Evolutionary conservation across 2,113 vertebrate species (phyloP).

Genomic region (Desmodus rotundus): DNA sequence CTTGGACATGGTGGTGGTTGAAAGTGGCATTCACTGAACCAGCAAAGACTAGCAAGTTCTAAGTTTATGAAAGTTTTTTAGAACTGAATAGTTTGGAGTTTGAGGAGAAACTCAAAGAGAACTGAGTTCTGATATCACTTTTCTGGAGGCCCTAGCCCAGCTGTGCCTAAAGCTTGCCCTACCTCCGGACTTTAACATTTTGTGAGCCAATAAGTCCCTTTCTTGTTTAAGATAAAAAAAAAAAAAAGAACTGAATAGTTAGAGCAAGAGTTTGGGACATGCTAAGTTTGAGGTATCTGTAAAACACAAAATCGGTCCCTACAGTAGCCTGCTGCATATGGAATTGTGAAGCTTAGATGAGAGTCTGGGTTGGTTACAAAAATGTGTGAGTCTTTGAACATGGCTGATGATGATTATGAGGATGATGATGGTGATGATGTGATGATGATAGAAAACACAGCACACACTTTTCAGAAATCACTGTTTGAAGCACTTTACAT

Average conservation of each 20-base stretch:
- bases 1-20: background rate
- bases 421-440: background rate
- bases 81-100: background rate
- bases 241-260: background rate
- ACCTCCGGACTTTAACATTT: slow-evolving; percentile 73
- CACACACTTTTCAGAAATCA: background rate
- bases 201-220: slow-evolving; percentile 76
- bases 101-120: slow-evolving; percentile 43
- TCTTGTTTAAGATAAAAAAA: slow-evolving; percentile 59
- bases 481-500: background rate
- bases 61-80: background rate
- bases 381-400: background rate
- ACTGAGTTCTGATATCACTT: slow-evolving; percentile 52
- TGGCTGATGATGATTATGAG: background rate
- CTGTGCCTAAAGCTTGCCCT: slow-evolving; percentile 75
- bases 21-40: background rate
- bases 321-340: background rate
- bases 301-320: background rate
- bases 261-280: background rate
- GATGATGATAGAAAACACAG: background rate
- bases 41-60: background rate
- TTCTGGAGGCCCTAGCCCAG: slow-evolving; percentile 68
- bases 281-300: background rate
- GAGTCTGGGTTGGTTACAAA: background rate
- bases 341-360: background rate